phyloP scores from a whole-genome alignment of 2,888 invertebrate species.

The Chymomyza amoena region DNA sequence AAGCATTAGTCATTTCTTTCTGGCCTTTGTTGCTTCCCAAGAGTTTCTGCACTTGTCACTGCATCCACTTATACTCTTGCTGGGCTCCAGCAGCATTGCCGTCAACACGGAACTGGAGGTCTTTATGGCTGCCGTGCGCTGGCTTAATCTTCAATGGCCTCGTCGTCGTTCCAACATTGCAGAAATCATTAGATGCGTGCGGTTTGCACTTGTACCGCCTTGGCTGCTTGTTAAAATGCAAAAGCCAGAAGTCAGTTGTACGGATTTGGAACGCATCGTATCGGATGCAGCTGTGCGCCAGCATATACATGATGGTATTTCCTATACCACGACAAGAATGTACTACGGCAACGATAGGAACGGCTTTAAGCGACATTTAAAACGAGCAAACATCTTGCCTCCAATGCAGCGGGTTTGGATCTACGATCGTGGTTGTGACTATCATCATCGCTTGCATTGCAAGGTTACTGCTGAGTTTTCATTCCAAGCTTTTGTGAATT shows the following conservation, averaged over 20 bases:
- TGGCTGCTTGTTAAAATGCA: conserved; percentile 90
- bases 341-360: conserved; percentile 85
- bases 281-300: conserved; percentile 85
- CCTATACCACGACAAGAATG: conserved; percentile 88
- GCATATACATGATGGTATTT: conserved; percentile 89
- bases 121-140: conserved; percentile 88
- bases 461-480: conserved; percentile 65
- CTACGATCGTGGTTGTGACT: conserved; percentile 79
- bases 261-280: conserved; percentile 85
- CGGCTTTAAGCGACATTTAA: conserved; percentile 86
- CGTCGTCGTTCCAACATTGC: conserved; percentile 81
- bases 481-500: conserved; percentile 68
- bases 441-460: conserved; percentile 72
- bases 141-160: conserved; percentile 87
- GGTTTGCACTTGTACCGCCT: conserved; percentile 89
- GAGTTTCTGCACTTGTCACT: conserved; percentile 85
- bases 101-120: conserved; percentile 85
- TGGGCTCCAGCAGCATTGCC: conserved; percentile 86
- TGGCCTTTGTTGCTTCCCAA: conserved; percentile 86
- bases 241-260: conserved; percentile 84
- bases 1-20: conserved; percentile 86
- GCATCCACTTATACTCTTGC: conserved; percentile 84
- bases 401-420: conserved; percentile 89
- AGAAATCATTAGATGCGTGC: conserved; percentile 84
- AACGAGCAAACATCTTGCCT: conserved; percentile 83